Evolutionary conservation across 2,113 vertebrate genomes (phyloP).

Genomic region (Propithecus coquereli): DNA sequence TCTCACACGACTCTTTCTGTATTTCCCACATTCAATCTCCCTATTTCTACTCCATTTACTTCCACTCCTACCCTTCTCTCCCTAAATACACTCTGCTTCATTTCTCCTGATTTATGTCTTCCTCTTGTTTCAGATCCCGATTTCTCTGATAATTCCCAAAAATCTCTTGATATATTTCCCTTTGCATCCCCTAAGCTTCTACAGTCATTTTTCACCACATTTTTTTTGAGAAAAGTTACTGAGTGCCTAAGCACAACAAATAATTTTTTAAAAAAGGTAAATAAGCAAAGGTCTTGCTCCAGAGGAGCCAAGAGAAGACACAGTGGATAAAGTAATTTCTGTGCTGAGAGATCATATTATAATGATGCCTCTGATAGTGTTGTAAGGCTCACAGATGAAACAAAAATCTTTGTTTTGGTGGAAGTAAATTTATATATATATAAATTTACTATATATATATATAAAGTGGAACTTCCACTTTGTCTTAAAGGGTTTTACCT

Average conservation of each 20-base stretch:
- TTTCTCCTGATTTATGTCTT: neutral
- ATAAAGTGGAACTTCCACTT: neutral
- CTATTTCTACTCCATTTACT: neutral
- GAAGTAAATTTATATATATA: too few relatives aligned
- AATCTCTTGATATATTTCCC: neutral
- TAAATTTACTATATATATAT: neutral
- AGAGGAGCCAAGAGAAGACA: neutral
- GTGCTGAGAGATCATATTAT: neutral
- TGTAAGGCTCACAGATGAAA: neutral
- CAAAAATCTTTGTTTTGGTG: neutral
- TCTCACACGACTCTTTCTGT: neutral
- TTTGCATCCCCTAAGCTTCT: neutral
- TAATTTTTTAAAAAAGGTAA: too few relatives aligned
- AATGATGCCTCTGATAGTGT: too few relatives aligned
- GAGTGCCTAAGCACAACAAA: neutral
- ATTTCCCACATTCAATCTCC: neutral
- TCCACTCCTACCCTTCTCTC: too few relatives aligned
- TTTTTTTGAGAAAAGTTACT: neutral
- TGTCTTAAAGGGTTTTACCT: neutral
- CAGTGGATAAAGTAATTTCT: neutral
- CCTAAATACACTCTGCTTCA: neutral
- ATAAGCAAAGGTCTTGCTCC: neutral
- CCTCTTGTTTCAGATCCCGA: neutral
- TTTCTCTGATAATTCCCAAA: neutral
- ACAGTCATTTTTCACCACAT: neutral